phyloP scores from a whole-genome alignment of 2,113 vertebrate genomes.

The Micromys minutus region DNA sequence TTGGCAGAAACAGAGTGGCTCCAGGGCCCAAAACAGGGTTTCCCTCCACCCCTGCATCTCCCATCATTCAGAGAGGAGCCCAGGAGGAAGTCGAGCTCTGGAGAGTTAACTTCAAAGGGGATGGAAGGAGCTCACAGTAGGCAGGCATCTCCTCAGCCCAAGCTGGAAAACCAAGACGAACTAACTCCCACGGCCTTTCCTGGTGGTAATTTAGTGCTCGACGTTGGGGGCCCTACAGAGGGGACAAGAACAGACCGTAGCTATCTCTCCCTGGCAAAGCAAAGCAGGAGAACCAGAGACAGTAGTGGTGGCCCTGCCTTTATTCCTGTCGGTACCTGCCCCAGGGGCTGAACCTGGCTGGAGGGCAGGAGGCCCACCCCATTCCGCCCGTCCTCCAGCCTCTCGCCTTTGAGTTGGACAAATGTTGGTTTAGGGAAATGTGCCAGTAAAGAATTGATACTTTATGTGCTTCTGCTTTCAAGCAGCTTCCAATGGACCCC shows the following conservation, averaged over 20 bases:
- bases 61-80: not conserved
- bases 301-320: not conserved
- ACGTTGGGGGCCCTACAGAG: not conserved
- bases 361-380: not conserved
- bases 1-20: not conserved
- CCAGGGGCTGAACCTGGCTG: not conserved
- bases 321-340: not conserved
- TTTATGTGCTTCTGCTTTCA: not conserved
- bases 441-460: not conserved
- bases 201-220: not conserved
- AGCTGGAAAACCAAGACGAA: too few species aligned
- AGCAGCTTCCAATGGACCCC: not conserved
- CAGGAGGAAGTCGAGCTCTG: not conserved
- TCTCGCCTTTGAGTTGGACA: not conserved
- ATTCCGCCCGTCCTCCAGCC: not conserved
- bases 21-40: not conserved
- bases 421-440: not conserved
- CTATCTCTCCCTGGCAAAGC: rapidly evolving
- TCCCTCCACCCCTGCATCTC: not conserved
- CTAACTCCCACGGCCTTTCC: rapidly evolving
- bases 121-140: not conserved
- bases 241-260: not conserved
- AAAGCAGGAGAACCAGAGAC: not conserved
- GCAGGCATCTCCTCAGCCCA: not conserved
- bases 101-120: not conserved